These are phyloP conservation scores for Lichenostomus cassidix DNA, from an alignment of 2,113 vertebrate genomes.

Conservation along the genomic window DNA sequence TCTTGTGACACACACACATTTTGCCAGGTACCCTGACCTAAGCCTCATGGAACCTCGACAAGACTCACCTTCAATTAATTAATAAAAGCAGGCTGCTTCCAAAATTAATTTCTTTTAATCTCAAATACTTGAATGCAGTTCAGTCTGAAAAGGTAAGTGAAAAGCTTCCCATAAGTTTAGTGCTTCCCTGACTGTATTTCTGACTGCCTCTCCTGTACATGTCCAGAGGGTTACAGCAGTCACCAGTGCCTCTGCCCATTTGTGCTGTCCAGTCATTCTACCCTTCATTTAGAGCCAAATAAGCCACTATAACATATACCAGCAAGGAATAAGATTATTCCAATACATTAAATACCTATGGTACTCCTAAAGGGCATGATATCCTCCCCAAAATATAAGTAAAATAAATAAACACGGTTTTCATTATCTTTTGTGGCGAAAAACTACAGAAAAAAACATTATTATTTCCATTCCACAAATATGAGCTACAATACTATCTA, in stretches of 20 bases:
- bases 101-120: background rate
- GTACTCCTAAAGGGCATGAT: background rate
- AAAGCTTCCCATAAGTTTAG: background rate
- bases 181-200: background rate
- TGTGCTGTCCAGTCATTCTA: too few species aligned
- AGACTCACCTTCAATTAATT: background rate
- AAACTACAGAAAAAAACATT: background rate
- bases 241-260: background rate
- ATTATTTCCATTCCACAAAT: background rate
- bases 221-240: background rate
- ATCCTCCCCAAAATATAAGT: background rate
- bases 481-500: background rate
- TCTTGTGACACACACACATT: background rate
- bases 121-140: background rate
- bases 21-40: background rate
- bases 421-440: background rate
- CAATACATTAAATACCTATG: background rate
- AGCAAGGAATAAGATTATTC: background rate
- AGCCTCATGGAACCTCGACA: background rate
- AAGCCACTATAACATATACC: background rate
- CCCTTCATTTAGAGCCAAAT: background rate
- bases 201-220: background rate
- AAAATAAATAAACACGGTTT: background rate
- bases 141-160: background rate
- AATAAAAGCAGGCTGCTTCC: background rate